A percentile compares a stretch with the other conserved stretches of the same genome.
These are phyloP conservation scores for Geopemphigus sp. DNA, from an alignment of 1,140 invertebrate species.

Conservation along the genomic window DNA sequence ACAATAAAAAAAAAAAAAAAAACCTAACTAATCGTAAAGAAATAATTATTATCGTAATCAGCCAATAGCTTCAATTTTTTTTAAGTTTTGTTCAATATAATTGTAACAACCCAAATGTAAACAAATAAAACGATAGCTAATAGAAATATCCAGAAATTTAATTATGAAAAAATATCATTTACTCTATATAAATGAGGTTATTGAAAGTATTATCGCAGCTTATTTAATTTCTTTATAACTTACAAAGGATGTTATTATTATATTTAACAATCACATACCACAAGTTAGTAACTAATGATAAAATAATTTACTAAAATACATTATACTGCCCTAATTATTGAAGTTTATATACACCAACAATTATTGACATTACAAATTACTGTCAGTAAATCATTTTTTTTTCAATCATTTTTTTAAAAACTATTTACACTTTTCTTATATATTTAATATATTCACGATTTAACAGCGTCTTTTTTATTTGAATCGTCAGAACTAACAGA, in stretches of 20 bases:
- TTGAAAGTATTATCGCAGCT: constrained; percentile 8
- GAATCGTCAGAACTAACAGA: constrained; percentile 49
- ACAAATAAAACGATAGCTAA: neutral
- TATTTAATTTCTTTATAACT: constrained; percentile 10
- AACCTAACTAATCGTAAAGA: neutral
- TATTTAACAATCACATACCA: constrained; percentile 19
- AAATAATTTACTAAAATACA: constrained; percentile 42
- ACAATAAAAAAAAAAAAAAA: constrained; percentile 5
- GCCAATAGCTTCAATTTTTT: neutral
- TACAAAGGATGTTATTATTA: constrained; percentile 35
- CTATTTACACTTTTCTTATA: constrained; percentile 23
- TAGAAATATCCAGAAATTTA: constrained; percentile 8
- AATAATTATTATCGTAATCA: constrained; percentile 2
- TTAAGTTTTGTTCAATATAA: neutral
- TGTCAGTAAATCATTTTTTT: constrained; percentile 10
- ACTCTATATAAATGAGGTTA: neutral
- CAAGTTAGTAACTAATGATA: constrained; percentile 43
- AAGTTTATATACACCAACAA: constrained; percentile 38
- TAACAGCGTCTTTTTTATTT: constrained; percentile 44
- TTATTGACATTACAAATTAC: neutral
- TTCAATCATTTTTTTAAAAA: too few relatives aligned
- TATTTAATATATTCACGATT: constrained; percentile 25
- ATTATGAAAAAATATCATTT: constrained; percentile 13
- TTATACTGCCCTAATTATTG: constrained; percentile 20
- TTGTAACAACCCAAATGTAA: constrained; percentile 3